These are phyloP conservation scores for Takifugu ocellatus DNA, from an alignment of 2,797 vertebrate species.

Conservation along the genomic window DNA sequence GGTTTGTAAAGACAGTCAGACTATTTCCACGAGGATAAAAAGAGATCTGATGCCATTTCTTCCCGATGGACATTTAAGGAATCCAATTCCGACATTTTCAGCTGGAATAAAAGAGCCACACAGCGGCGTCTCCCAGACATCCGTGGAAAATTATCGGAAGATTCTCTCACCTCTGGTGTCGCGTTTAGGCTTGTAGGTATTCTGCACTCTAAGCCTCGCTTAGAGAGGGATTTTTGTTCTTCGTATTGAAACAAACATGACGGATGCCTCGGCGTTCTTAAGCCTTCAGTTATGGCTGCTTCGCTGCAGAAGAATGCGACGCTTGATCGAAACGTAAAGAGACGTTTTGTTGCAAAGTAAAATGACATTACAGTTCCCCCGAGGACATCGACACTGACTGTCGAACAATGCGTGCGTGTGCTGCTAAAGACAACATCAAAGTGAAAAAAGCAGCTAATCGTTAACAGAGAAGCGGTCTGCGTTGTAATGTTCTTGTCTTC, in stretches of 20 bases:
- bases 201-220: constrained; percentile 18
- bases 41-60: constrained; percentile 4
- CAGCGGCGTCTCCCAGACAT: constrained; percentile 49
- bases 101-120: constrained; percentile 44
- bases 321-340: constrained; percentile 50
- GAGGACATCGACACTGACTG: constrained; percentile 63
- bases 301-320: constrained; percentile 34
- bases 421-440: constrained; percentile 40
- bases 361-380: constrained; percentile 55
- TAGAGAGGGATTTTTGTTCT: constrained; percentile 20
- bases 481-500: constrained; percentile 20
- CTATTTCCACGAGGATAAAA: constrained; percentile 29
- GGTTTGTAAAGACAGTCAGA: not conserved
- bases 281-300: constrained; percentile 50
- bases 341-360: constrained; percentile 53
- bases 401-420: constrained; percentile 33
- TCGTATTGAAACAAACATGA: constrained; percentile 31
- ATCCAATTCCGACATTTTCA: constrained; percentile 18
- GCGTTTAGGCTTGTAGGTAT: constrained; percentile 39
- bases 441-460: constrained; percentile 51
- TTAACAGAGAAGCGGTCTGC: constrained; percentile 65
- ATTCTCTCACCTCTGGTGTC: not conserved
- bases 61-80: constrained; percentile 12
- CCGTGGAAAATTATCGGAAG: constrained; percentile 16
- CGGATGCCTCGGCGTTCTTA: constrained; percentile 35